Base-by-base conservation (phyloP, 2,888 invertebrate genomes). In the Machimus atricapillus region DNA sequence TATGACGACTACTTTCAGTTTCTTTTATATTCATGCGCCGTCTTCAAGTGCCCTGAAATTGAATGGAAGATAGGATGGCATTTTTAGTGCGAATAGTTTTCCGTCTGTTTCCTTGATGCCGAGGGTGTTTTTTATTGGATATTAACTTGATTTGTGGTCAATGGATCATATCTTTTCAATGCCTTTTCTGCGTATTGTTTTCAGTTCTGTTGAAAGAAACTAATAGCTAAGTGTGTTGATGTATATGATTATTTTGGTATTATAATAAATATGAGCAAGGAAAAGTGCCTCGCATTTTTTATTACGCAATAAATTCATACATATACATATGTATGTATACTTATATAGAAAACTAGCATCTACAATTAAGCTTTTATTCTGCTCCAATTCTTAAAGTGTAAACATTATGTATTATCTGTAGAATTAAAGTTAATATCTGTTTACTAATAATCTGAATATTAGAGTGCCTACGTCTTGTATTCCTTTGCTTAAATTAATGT, bases 1-100 rank as follows among this genome's bases (percentile, higher is more conserved):
- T 78, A 43, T 27, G 23, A 19, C 23, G 78, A 78, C 40, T 78
- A 78, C 78, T 78, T 77, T 78, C 78, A 43, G 23, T 78, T 78
- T 40, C 46, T 40, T 78, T 43, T 40, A 40, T 78, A 23, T 78
- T 78, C 78, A 78, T 66, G 78, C 34, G 43, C 14, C 43, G 78
- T 23, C 40, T 78, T 43, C 78, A 78, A 78, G 23, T 78, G 78
- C 19, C 27, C 43, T 43, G 12, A 43, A 78, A 16, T 43, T 76
- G 76, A 76, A 76, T 76, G 76, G 76, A 19, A 37, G 37, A 31
- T 27, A 12, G 27, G 74, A 34, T 27, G 27, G 74, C 14, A 74
- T 34, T 76, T 76, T n/a, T 27, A 66, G 66, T 66, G 27, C 27
- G 66, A 12, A 8, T 66, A 66, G 66, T 66, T 66, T 66, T 27